Base-by-base conservation (phyloP, 2,888 invertebrate species). In the Anticlea derivata region DNA sequence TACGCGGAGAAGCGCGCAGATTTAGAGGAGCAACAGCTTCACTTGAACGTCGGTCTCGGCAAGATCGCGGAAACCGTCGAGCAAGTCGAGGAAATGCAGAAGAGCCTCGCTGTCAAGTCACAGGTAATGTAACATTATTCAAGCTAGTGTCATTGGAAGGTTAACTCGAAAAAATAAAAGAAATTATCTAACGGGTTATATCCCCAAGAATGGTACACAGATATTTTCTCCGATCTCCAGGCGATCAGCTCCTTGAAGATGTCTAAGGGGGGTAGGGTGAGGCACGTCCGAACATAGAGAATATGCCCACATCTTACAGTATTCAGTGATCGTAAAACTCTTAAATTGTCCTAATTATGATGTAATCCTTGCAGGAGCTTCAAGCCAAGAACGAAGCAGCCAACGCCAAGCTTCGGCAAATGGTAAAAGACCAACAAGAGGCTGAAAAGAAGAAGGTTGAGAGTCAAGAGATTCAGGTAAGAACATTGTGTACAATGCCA, bases 41-140 rank as follows among this genome's bases (percentile, higher is more conserved):
- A 99, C 88, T 92, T 99, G 75, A 99, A 99, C 86, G 99, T 99
- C 34, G 99, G 99, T 80, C 92, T 99, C 50, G 97, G 97, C 75
- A 99, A 99, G 91, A 99, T 99, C 66, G 97, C 98, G 0, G 99
- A 99, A 87, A 99, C 99, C 5, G 98, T 99, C 7, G 98, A 99
- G 72, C 99, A 99, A 83, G 99, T 99, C 7, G 99, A 99, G 80
- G 99, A 99, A 80, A 97, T 99, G 95, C 99, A 99, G 81, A 99
- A 98, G 86, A 98, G 98, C 51, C 93, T 99, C 51, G 99, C 98
- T 34, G 96, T 99, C 37, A 99, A 99, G 87, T 96, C 98, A 48
- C 96, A 96, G 91, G 94, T 94, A 31, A 38, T 13, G 5, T 12
- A 7, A 12, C 0, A 11, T 2, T 17, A 17, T 3, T n/a, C n/a